Evolutionary conservation across 2,888 invertebrate genomes (phyloP).

Genomic region (Glaucopsyche alexis): DNA sequence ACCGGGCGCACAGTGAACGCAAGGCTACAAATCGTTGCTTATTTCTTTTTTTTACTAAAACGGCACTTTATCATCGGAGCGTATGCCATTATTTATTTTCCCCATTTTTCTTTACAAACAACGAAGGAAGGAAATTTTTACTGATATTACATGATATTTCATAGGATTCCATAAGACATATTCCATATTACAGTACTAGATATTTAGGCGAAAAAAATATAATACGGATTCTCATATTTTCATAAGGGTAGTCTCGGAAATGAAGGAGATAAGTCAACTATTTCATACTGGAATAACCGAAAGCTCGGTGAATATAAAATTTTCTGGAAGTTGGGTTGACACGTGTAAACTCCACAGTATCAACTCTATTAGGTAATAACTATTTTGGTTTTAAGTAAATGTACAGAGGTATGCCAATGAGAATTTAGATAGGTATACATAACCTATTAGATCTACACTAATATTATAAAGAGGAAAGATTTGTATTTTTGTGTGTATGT

Average conservation of each 20-base stretch:
- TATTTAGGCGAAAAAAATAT: conserved; percentile 5
- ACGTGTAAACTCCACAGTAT: neutral
- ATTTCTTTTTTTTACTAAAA: conserved; percentile 32
- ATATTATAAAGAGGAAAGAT: too few species aligned
- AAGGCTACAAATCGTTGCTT: conserved; percentile 32
- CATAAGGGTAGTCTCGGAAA: neutral
- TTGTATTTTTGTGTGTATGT: too few species aligned
- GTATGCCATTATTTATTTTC: conserved; percentile 33
- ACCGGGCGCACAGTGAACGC: neutral
- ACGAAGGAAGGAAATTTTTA: conserved; percentile 36
- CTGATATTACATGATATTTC: conserved; percentile 32
- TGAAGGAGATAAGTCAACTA: neutral
- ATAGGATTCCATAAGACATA: conserved; percentile 4
- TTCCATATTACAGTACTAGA: neutral
- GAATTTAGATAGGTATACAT: too few species aligned
- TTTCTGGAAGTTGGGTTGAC: neutral
- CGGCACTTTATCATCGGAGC: conserved; percentile 34
- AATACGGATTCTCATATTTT: neutral
- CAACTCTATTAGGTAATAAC: too few species aligned
- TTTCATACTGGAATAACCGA: neutral
- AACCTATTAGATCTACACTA: too few species aligned
- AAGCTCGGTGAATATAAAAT: neutral
- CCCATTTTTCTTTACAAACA: conserved; percentile 34
- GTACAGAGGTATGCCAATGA: too few species aligned
- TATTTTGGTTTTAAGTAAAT: too few species aligned